Evolutionary conservation across 2,113 vertebrate species (phyloP), one percentile per base, ranked within the genome.

Genomic region (Tapirus terrestris): DNA sequence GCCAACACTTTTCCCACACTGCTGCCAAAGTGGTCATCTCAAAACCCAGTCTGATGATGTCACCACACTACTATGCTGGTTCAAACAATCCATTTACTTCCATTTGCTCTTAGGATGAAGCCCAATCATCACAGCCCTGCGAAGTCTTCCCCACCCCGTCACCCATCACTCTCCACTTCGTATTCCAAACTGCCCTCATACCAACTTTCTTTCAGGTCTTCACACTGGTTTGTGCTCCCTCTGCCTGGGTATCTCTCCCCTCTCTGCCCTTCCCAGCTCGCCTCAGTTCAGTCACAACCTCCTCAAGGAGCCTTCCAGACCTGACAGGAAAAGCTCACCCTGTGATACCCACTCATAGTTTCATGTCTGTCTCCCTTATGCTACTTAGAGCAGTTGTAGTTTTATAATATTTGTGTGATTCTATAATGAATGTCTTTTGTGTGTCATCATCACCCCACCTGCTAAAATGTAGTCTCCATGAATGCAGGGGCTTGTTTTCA

Each of bases 121-220:
- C 56, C 65, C 48, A 11, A 12, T 27, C 8, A 72, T 56, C 45
- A 21, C 7, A 20, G 29, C 39, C 61, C 25, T 70, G n/a, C 11
- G 10, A 33, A 27, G 27, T 45, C 51, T 17, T 6, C 27, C 53
- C 77, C 51, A 53, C 45, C 10, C 61, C 33, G 53, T 70, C 33
- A 12, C 48, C 33, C 5, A 16, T 12, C 43, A 20, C 8, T 11
- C 29, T 36, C 76, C 48, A 17, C 11, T 18, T 36, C 2, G 0
- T 11, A 2, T 60, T 58, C 6, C 20, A 93, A 2, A 0, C 7
- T 23, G 25, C 73, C 56, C 56, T 65, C 68, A 60, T 29, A 39
- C 25, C 45, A 68, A 7, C 67, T 82, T 58, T n/a, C 73, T 51
- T 20, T 31, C 14, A 70, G 67, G 36, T 70, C 18, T 21, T 51